A percentile compares a stretch with the other conserved stretches of the same genome.
These are phyloP conservation scores for Clarias fuscus DNA, from an alignment of 2,797 vertebrate genomes.

Conservation along the genomic window DNA sequence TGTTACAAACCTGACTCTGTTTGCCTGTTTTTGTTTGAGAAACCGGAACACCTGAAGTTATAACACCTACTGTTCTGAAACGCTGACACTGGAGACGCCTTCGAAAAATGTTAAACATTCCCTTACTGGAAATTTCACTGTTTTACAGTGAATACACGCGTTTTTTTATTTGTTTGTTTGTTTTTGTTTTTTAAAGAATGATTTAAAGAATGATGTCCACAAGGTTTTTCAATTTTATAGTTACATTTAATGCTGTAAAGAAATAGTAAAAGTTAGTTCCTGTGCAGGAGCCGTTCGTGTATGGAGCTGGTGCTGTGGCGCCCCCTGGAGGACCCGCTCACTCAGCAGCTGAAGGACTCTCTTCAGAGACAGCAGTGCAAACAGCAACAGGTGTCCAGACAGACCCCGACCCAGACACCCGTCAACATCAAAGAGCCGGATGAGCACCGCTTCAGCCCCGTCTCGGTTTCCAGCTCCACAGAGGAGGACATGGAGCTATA, in stretches of 20 bases:
- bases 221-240: too few relatives aligned
- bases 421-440: conserved; percentile 59
- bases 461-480: conserved; percentile 59
- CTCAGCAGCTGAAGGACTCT: conserved; percentile 71
- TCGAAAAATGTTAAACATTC: neutral
- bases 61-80: neutral
- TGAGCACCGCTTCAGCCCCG: conserved; percentile 55
- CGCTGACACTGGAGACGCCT: neutral
- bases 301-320: conserved; percentile 84
- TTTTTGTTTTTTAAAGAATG: too few relatives aligned
- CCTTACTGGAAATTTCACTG: too few relatives aligned
- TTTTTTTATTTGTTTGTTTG: too few relatives aligned
- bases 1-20: too few relatives aligned
- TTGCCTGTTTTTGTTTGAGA: neutral
- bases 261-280: neutral
- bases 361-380: conserved; percentile 73
- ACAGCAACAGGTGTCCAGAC: conserved; percentile 65
- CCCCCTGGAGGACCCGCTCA: conserved; percentile 74
- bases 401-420: conserved; percentile 52
- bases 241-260: too few relatives aligned
- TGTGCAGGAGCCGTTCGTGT: conserved; percentile 76
- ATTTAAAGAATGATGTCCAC: too few relatives aligned
- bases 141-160: too few relatives aligned
- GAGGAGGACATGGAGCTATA: conserved; percentile 84
- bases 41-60: neutral